phyloP scores from a whole-genome alignment of 1,140 invertebrate species.

The Lepidurus packardi region DNA sequence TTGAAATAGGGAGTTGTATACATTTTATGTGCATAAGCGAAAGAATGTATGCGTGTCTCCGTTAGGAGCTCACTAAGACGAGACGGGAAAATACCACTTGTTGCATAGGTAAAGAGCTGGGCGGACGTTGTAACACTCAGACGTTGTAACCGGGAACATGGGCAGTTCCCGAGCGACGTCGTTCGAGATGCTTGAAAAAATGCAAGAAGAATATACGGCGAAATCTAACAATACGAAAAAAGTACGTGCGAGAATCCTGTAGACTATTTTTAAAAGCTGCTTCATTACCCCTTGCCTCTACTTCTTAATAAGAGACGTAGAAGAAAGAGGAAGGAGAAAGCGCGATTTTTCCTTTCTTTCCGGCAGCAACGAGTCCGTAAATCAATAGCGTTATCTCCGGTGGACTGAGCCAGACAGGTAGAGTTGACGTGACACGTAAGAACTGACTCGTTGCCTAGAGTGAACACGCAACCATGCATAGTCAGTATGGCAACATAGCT shows the following conservation, averaged over 20 bases:
- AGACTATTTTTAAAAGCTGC: neutral
- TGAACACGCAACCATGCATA: neutral
- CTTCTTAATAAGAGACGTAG: neutral
- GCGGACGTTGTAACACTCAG: neutral
- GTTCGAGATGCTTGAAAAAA: neutral
- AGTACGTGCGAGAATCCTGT: neutral
- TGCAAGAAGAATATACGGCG: neutral
- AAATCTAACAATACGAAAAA: neutral
- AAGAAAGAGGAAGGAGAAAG: neutral
- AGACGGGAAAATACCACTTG: neutral
- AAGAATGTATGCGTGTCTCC: neutral
- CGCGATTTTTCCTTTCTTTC: neutral
- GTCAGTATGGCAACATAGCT: neutral
- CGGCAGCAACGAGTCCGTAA: neutral
- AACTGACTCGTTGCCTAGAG: neutral
- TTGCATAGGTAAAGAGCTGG: neutral
- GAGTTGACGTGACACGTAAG: slow-evolving; percentile 8
- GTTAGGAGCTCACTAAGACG: neutral
- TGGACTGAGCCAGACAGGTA: slow-evolving; percentile 9
- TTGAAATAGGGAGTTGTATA: neutral
- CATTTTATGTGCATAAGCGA: neutral
- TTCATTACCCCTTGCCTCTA: neutral
- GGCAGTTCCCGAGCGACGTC: neutral
- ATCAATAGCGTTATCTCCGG: slow-evolving; percentile 18
- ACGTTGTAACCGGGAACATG: too few species aligned